Evolutionary conservation across 2,113 vertebrate species (phyloP), one percentile per base, ranked within the genome.

Genomic region (Cavia aperea): DNA sequence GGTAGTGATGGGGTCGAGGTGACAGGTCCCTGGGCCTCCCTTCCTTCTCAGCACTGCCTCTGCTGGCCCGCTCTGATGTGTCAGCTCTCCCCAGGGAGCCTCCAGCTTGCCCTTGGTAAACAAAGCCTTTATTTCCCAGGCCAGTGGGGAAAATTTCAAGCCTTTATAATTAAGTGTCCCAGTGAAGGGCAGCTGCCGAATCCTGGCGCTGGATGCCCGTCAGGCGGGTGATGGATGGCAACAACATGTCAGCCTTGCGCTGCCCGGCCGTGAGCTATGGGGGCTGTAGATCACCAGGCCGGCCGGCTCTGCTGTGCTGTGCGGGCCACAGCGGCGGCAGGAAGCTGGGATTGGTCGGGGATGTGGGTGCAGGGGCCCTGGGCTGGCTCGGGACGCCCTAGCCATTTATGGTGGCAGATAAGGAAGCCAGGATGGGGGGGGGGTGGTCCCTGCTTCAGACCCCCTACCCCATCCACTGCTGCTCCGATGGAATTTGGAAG

Each of bases 111-210:
- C 1, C 0, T 3, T 83, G 92, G 88, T 82, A 88, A 96, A 93
- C 91, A 92, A 93, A 79, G 94, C 70, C 88, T 93, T 94, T 65
- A 51, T 96, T 94, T 96, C 75, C 91, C 36, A 19, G 81, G 90
- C 78, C 4, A 1, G 79, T 82, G 92, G 90, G 95, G 93, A 65
- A 91, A 86, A 87, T 62, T 94, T 96, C 94, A 95, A 97, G 83
- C 92, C 93, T 93, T 94, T 88, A 89, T 97, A 93, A 95, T 96
- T 83, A 96, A 96, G 91, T 31, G 90, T 94, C 92, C 62, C 7
- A 4, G 9, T 93, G 96, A 96, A 97, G 96, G 96, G 95, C 96
- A 96, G 58, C 92, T 95, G 96, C 95, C 5, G 33, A 94, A 89
- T 26, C 43, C 1, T 13, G 94, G 96, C n/a, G 56, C 92, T 86